These are phyloP conservation scores for Akabosia matsudoensis DNA, from an alignment of 1,140 invertebrate species.

Conservation along the genomic window DNA sequence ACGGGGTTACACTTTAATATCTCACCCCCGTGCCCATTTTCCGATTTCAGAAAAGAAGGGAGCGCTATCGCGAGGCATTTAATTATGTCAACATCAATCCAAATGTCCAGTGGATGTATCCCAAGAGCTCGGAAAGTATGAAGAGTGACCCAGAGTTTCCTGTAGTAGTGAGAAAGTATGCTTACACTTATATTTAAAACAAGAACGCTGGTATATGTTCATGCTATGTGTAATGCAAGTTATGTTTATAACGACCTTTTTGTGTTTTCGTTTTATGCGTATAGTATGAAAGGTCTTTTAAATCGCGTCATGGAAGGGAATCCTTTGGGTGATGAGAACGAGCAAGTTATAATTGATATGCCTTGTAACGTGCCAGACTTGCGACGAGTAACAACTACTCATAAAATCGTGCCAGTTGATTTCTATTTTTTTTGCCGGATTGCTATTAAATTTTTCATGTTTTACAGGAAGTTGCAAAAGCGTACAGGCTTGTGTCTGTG, in stretches of 20 bases:
- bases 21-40: too few relatives aligned
- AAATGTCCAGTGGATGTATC: not conserved
- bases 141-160: conserved; percentile 3
- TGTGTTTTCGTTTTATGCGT: not conserved
- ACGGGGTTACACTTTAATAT: too few relatives aligned
- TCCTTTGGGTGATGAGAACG: not conserved
- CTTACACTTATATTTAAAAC: not conserved
- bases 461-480: not conserved
- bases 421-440: too few relatives aligned
- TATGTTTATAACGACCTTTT: not conserved
- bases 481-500: not conserved
- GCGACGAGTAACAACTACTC: not conserved
- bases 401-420: too few relatives aligned
- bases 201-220: not conserved
- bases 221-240: too few relatives aligned
- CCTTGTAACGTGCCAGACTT: conserved; percentile 10
- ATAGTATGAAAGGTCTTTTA: not conserved
- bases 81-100: not conserved
- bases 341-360: conserved; percentile 26
- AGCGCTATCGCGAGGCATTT: not conserved
- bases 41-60: not conserved
- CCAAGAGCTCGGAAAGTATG: not conserved
- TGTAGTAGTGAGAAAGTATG: not conserved
- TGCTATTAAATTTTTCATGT: not conserved
- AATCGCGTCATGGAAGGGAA: not conserved